Evolutionary conservation across 2,797 vertebrate species (phyloP).

Genomic region (Anolis apletophallus): DNA sequence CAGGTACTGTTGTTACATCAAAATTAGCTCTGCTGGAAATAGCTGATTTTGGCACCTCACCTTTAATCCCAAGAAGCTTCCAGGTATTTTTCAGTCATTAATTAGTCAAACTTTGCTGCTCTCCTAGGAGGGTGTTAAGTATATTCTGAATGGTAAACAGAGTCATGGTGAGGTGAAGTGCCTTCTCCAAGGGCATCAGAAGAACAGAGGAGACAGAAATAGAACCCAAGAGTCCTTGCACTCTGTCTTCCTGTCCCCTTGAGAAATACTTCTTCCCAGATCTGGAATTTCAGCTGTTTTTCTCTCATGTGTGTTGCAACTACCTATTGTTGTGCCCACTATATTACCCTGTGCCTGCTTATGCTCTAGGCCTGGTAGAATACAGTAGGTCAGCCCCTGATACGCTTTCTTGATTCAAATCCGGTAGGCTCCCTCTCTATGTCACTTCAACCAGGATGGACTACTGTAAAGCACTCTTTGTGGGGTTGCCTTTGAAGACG

Average conservation of each 20-base stretch:
- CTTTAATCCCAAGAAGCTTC: slow-evolving; percentile 11
- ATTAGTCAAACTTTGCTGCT: not conserved
- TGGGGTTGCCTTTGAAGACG: no score
- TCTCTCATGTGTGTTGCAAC: not conserved
- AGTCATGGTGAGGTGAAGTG: slow-evolving; percentile 23
- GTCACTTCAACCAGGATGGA: no score
- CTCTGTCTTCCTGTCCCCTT: not conserved
- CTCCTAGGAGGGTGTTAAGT: not conserved
- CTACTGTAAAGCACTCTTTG: no score
- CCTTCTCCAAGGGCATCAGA: not conserved
- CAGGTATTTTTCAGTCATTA: slow-evolving; percentile 11
- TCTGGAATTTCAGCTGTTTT: not conserved
- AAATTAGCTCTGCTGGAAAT: not conserved
- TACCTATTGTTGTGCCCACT: not conserved
- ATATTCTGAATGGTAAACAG: slow-evolving; percentile 24
- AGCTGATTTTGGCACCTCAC: not conserved
- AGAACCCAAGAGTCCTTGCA: not conserved
- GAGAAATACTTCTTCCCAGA: not conserved
- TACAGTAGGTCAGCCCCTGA: not conserved
- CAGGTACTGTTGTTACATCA: not conserved
- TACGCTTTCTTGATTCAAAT: not conserved
- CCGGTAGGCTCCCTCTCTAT: not conserved
- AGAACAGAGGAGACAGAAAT: not conserved
- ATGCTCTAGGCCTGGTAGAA: no score
- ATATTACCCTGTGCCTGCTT: not conserved